A percentile compares a stretch with the other conserved stretches of the same genome.
Conservation (phyloP, 2,797 vertebrate genomes). For the Fundulus diaphanus region DNA sequence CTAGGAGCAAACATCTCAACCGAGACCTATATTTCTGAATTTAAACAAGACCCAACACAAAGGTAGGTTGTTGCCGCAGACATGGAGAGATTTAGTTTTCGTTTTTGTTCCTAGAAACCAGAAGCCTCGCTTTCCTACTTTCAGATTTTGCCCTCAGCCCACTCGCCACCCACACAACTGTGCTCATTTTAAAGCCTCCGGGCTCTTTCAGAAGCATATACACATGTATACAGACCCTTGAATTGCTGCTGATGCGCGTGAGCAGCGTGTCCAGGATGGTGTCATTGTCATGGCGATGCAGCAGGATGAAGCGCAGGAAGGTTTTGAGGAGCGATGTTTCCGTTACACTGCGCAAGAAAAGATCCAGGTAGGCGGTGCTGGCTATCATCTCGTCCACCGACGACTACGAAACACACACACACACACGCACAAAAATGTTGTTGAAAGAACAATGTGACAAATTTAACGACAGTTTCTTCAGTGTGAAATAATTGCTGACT, state of each 20-base stretch:
- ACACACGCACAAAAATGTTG: neutral
- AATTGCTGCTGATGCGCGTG: conserved; percentile 94
- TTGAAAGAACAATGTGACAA: neutral
- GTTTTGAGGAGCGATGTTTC: conserved; percentile 92
- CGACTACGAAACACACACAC: conserved; percentile 77
- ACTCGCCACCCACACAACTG: conserved; percentile 40
- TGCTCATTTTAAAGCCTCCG: conserved; percentile 25
- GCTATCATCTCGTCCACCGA: conserved; percentile 97
- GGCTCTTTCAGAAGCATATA: neutral
- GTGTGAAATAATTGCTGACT: neutral
- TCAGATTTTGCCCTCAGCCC: conserved; percentile 32
- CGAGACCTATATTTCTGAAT: neutral
- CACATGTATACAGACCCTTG: conserved; percentile 82
- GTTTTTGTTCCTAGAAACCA: conserved; percentile 12
- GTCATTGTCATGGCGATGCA: conserved; percentile 92
- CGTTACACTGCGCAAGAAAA: conserved; percentile 93
- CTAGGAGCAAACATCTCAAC: neutral
- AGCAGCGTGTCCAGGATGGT: conserved; percentile 96
- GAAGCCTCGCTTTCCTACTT: conserved; percentile 20
- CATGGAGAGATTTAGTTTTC: conserved; percentile 19
- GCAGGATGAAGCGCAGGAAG: conserved; percentile 93
- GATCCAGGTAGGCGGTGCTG: conserved; percentile 96
- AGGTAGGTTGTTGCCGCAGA: neutral
- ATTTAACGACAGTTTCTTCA: neutral
- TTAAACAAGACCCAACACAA: neutral